Evolutionary conservation across 2,113 vertebrate species (phyloP).

Genomic region (Hiodon tergisus): DNA sequence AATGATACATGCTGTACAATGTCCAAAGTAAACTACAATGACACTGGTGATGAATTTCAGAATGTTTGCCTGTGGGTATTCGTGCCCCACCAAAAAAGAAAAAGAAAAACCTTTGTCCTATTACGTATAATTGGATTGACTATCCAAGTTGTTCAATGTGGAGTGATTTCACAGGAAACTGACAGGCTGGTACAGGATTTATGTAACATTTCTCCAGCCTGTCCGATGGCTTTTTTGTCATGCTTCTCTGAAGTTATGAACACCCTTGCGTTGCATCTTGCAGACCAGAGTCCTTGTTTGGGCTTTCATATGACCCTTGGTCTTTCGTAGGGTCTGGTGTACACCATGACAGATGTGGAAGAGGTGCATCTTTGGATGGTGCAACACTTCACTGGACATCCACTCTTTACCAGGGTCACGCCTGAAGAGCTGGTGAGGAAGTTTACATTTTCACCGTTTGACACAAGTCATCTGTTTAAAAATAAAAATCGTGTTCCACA

Average conservation of each 20-base stretch:
- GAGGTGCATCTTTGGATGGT: constrained; percentile 86
- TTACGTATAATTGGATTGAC: neutral
- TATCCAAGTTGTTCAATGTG: neutral
- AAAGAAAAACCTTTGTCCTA: constrained; percentile 15
- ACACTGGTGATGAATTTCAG: neutral
- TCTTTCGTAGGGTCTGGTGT: constrained; percentile 74
- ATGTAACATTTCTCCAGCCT: neutral
- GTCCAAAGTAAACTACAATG: constrained; percentile 21
- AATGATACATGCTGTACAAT: constrained; percentile 10
- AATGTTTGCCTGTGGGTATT: constrained; percentile 22
- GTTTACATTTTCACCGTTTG: neutral
- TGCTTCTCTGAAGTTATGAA: neutral
- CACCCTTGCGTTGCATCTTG: neutral
- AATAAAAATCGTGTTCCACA: no score
- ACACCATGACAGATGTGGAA: constrained; percentile 82
- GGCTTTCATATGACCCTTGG: neutral
- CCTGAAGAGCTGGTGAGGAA: constrained; percentile 74
- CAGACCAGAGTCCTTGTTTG: neutral
- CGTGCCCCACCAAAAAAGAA: neutral
- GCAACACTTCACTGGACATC: constrained; percentile 78
- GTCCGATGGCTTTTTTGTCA: neutral
- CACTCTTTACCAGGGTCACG: constrained; percentile 69
- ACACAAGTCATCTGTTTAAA: no score
- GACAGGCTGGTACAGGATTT: no score
- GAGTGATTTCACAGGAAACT: no score